Conservation (phyloP, 2,797 vertebrate genomes). For the Chaunax sp. region DNA sequence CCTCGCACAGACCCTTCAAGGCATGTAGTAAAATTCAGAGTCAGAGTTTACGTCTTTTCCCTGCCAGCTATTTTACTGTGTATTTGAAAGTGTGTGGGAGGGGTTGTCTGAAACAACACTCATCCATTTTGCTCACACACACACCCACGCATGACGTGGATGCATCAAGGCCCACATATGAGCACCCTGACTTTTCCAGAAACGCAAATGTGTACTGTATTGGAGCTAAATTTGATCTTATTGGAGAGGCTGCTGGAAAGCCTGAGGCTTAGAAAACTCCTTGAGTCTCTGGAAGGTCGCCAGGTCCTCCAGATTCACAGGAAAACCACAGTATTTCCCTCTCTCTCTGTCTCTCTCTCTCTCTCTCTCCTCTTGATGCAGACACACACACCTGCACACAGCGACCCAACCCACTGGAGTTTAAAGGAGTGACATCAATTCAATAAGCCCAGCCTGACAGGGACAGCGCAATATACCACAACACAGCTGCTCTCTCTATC, state of each 20-base stretch:
- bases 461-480: conserved; percentile 59
- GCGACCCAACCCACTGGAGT: conserved; percentile 51
- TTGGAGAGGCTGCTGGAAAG: conserved; percentile 55
- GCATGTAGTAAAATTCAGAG: conserved; percentile 29
- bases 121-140: conserved; percentile 22
- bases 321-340: conserved; percentile 46
- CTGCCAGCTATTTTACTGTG: conserved; percentile 43
- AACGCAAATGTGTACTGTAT: conserved; percentile 26
- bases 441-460: conserved; percentile 68
- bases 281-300: conserved; percentile 62
- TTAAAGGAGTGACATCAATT: conserved; percentile 75
- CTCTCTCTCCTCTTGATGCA: conserved; percentile 11
- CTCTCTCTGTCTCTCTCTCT: conserved; percentile 4
- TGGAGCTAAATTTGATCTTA: conserved; percentile 47
- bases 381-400: conserved; percentile 51
- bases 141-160: conserved; percentile 11
- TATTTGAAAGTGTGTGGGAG: conserved; percentile 38
- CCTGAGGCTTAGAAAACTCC: conserved; percentile 52
- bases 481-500: conserved; percentile 66
- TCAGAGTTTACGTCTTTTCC: conserved; percentile 43
- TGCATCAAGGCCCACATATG: conserved; percentile 6
- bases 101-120: conserved; percentile 21
- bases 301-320: conserved; percentile 51
- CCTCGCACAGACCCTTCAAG: conserved; percentile 19
- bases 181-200: conserved; percentile 20